These are phyloP conservation scores for Diloba caeruleocephala DNA, from an alignment of 2,888 invertebrate genomes.

Conservation along the genomic window DNA sequence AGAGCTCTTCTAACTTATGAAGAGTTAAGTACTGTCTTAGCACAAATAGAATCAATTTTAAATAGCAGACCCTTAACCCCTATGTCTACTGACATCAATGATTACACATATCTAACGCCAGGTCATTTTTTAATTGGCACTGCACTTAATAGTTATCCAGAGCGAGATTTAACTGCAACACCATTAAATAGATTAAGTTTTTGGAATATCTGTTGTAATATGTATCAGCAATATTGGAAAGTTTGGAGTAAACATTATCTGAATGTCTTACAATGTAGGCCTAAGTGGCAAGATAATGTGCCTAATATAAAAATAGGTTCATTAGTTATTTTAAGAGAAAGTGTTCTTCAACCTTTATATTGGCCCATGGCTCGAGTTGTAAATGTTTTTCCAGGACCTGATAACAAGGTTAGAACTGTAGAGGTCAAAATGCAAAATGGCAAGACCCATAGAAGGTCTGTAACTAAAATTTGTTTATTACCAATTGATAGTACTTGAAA, in stretches of 20 bases:
- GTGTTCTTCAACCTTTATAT: neutral
- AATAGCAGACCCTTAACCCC: neutral
- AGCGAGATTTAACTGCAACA: neutral
- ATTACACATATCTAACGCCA: neutral
- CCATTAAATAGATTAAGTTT: conserved; percentile 1
- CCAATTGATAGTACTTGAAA: no score
- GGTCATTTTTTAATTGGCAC: neutral
- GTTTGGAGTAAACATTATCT: neutral
- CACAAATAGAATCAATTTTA: neutral
- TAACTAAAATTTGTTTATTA: no score
- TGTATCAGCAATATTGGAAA: conserved; percentile 3
- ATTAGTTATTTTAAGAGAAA: neutral
- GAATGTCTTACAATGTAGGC: conserved; percentile 1
- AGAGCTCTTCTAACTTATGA: neutral
- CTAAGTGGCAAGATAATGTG: neutral
- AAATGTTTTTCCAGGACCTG: neutral
- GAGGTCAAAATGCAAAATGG: conserved; percentile 2
- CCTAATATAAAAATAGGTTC: neutral
- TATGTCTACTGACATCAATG: neutral
- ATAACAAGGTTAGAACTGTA: neutral
- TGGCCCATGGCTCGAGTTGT: neutral
- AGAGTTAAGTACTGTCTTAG: neutral
- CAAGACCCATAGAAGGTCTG: neutral
- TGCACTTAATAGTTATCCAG: conserved; percentile 1
- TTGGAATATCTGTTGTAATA: neutral